phyloP scores from a whole-genome alignment of 2,113 vertebrate species.

The Pangasianodon hypophthalmus region DNA sequence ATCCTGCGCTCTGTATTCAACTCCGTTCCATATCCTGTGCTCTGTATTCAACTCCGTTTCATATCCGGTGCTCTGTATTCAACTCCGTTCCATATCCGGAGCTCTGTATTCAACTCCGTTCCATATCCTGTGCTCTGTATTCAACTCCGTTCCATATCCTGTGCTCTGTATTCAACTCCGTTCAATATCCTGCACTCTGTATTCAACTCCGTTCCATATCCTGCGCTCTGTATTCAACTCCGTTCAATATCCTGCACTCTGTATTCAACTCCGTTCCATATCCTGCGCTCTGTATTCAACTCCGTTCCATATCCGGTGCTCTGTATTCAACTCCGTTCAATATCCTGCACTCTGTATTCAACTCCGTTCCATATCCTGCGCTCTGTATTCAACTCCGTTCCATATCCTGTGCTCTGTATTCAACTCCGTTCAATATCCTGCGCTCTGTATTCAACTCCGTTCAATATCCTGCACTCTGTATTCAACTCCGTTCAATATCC shows the following conservation, averaged over 20 bases:
- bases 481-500: background rate
- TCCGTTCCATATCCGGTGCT: no score
- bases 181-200: no score
- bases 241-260: no score
- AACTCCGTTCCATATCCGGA: no score
- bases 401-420: background rate
- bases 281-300: no score
- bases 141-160: no score
- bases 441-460: background rate
- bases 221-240: background rate
- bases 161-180: background rate
- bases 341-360: background rate
- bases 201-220: background rate
- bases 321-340: background rate
- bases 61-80: background rate
- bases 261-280: no score
- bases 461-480: no score
- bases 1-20: background rate
- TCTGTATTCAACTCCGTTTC: no score
- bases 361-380: no score
- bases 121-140: background rate
- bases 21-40: no score
- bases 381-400: background rate
- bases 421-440: no score
- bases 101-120: background rate